These are phyloP conservation scores for Sciaenops ocellatus DNA, from an alignment of 2,797 vertebrate genomes.

Conservation along the genomic window DNA sequence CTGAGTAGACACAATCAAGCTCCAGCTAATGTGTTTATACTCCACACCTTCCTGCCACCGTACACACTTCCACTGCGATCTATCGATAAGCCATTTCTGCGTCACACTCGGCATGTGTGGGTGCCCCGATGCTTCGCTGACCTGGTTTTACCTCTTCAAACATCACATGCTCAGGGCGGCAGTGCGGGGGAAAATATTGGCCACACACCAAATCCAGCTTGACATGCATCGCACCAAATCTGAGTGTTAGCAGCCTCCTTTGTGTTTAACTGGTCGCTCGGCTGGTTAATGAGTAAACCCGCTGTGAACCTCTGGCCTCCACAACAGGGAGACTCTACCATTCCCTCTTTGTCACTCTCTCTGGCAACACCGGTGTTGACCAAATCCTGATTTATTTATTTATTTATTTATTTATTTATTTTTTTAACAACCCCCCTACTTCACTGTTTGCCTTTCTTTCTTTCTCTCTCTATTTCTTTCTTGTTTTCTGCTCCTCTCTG, in stretches of 20 bases:
- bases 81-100: constrained; percentile 32
- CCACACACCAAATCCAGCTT: constrained; percentile 43
- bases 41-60: neutral
- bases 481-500: constrained; percentile 16
- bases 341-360: constrained; percentile 36
- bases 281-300: constrained; percentile 68
- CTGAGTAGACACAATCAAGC: neutral
- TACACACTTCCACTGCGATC: constrained; percentile 3
- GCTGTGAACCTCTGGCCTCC: constrained; percentile 50
- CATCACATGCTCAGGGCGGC: constrained; percentile 24
- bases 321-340: constrained; percentile 26
- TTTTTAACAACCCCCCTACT: no score
- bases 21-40: neutral
- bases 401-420: no score
- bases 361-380: constrained; percentile 53
- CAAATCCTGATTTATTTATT: constrained; percentile 34
- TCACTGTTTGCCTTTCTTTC: constrained; percentile 39
- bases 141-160: constrained; percentile 50
- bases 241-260: constrained; percentile 39
- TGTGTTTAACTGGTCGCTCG: constrained; percentile 47
- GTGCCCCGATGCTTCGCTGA: constrained; percentile 44
- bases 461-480: constrained; percentile 16
- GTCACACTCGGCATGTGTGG: constrained; percentile 32
- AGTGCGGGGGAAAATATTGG: constrained; percentile 31
- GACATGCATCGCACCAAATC: constrained; percentile 53